These are phyloP conservation scores for Thalassophryne amazonica DNA, from an alignment of 2,797 vertebrate genomes.

Conservation along the genomic window DNA sequence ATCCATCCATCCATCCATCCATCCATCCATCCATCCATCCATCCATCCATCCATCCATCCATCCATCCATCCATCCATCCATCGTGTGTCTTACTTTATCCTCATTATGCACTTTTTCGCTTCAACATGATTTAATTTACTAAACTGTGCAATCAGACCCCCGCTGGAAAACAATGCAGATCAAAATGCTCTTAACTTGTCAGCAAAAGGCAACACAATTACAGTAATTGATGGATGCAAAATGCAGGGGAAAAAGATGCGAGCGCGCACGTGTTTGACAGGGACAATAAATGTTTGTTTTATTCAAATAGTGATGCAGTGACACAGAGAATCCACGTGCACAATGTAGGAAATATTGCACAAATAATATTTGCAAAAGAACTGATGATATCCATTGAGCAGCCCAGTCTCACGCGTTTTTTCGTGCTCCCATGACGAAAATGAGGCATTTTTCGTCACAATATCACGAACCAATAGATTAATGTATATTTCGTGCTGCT, in stretches of 20 bases:
- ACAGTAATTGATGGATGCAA: slow-evolving; percentile 69
- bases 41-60: slow-evolving; percentile 5
- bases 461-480: too few relatives aligned
- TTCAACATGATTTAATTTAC: slow-evolving; percentile 73
- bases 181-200: slow-evolving; percentile 76
- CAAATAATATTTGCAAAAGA: too few relatives aligned
- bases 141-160: slow-evolving; percentile 73
- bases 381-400: too few relatives aligned
- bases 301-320: too few relatives aligned
- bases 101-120: slow-evolving; percentile 69
- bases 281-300: slow-evolving; percentile 22
- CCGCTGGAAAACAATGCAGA: slow-evolving; percentile 64
- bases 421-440: too few relatives aligned
- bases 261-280: slow-evolving; percentile 42
- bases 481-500: too few relatives aligned
- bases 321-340: too few relatives aligned
- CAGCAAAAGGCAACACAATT: slow-evolving; percentile 71
- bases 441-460: too few relatives aligned
- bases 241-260: slow-evolving; percentile 34
- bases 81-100: slow-evolving; percentile 57
- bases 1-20: slow-evolving; percentile 16
- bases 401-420: too few relatives aligned
- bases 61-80: slow-evolving; percentile 3
- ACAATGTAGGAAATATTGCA: too few relatives aligned
- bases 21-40: slow-evolving; percentile 11